These are phyloP conservation scores for Hyposoter didymator DNA, from an alignment of 2,888 invertebrate species.

Conservation along the genomic window DNA sequence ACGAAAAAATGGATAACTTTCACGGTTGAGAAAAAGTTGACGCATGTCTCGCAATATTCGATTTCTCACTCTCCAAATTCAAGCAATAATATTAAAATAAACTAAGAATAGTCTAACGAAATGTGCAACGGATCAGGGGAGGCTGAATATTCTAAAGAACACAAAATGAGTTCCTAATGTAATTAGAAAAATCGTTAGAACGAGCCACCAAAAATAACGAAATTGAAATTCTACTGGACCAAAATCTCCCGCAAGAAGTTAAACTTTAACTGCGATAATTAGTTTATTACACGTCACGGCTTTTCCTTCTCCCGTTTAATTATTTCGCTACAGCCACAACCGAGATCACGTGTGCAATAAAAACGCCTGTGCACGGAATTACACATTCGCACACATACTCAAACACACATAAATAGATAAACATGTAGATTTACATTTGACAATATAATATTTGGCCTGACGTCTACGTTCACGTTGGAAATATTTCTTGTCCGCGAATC, in stretches of 20 bases:
- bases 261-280: background rate
- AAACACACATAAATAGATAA: background rate
- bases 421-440: background rate
- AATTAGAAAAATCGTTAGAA: background rate
- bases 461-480: conserved; percentile 28
- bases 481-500: conserved; percentile 45
- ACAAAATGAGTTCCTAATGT: background rate
- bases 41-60: background rate
- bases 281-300: background rate
- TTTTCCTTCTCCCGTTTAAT: background rate
- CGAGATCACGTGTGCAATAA: background rate
- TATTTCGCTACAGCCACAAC: background rate
- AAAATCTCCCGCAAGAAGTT: background rate
- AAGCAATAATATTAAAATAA: background rate
- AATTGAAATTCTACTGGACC: background rate
- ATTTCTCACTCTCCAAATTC: background rate
- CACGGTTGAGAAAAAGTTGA: background rate
- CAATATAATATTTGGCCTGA: conserved; percentile 3
- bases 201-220: background rate
- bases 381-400: background rate
- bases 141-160: background rate
- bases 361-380: background rate
- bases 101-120: background rate
- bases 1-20: background rate
- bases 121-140: background rate